Base-by-base conservation (phyloP, 2,113 vertebrate species). In the Lepus timidus region DNA sequence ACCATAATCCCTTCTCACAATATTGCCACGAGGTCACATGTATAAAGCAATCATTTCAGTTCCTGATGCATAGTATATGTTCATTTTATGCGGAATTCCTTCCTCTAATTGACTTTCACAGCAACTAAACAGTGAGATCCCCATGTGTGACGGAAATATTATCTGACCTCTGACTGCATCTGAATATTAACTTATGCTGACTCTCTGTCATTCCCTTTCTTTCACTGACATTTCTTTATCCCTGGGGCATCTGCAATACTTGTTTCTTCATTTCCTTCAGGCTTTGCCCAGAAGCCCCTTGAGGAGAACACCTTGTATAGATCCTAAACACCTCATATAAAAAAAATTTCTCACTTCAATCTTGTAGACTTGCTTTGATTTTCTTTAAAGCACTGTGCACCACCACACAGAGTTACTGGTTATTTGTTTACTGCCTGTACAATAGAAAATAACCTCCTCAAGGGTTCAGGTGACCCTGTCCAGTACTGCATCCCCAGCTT, bases 151-250 rank as follows among this genome's bases (percentile, higher is more conserved):
- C 1, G 7, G 23, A 52, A 62, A 5, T 68, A 1, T 27, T 55
- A 0, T 4, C 16, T 62, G n/a, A 3, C 25, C 10, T 88, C 44
- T 16, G 29, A n/a, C 4, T 49, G 2, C 3, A 27, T n/a, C 82
- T 16, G 49, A 55, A 22, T 25, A 0, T 1, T 3, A 33, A 5
- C 20, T 0, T 0, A 9, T 11, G 22, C 36, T 19, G 14, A 10
- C 2, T 12, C 29, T 39, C 4, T 49, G 71, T 65, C 39, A 27
- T 88, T 13, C 58, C 55, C 44, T 67, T 78, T 61, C n/a, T 94
- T 52, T 22, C 62, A 16, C 9, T 12, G 79, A 58, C 3, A 17
- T 36, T n/a, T 36, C 13, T 51, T 58, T 29, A 7, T 2, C 19
- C 29, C 9, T 4, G 11, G 49, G 9, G 9, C 49, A n/a, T 14